phyloP scores from a whole-genome alignment of 1,140 invertebrate genomes.

The Wiebesia pumilae region DNA sequence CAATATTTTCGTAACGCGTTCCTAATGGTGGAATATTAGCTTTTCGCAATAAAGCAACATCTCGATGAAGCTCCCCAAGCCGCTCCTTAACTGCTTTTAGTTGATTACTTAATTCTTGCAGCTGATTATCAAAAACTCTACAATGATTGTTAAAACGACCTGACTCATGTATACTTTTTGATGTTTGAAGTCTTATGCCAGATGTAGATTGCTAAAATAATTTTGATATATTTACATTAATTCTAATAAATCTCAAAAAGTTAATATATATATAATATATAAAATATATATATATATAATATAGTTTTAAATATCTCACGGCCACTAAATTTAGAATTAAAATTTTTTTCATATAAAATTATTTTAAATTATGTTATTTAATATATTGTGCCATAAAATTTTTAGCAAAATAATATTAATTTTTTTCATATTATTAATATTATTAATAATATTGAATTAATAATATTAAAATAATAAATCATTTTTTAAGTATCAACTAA shows the following conservation, averaged over 20 bases:
- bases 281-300: too few relatives aligned
- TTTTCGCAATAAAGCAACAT: conserved; percentile 76
- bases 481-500: too few relatives aligned
- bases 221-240: not conserved
- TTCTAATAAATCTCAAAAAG: not conserved
- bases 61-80: conserved; percentile 79
- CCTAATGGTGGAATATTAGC: conserved; percentile 78
- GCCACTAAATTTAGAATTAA: too few relatives aligned
- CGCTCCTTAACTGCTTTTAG: conserved; percentile 80
- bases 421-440: too few relatives aligned
- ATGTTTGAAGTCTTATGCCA: conserved; percentile 37
- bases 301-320: too few relatives aligned
- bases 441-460: too few relatives aligned
- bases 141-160: conserved; percentile 82
- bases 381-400: too few relatives aligned
- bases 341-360: too few relatives aligned
- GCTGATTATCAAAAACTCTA: conserved; percentile 79
- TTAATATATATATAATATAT: not conserved
- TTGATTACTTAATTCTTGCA: conserved; percentile 80
- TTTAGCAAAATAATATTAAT: too few relatives aligned
- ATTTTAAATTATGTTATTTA: too few relatives aligned
- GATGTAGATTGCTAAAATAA: not conserved
- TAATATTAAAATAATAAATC: too few relatives aligned
- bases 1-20: conserved; percentile 77
- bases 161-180: conserved; percentile 71